Base-by-base conservation (phyloP, 1,140 invertebrate genomes). In the Lepidurus arcticus region DNA sequence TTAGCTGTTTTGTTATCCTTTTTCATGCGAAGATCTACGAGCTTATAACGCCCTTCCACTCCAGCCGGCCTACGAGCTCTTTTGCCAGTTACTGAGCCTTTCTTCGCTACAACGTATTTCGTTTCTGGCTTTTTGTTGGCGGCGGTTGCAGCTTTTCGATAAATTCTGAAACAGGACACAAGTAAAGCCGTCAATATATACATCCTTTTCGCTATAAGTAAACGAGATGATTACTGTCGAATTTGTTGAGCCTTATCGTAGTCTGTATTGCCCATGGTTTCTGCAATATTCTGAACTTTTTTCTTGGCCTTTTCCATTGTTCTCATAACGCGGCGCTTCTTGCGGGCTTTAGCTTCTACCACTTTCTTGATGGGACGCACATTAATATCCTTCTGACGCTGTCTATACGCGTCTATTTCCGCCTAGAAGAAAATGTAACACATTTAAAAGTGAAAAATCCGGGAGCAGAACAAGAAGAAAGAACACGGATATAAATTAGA, bases 291-390 rank as follows among this genome's bases (percentile, higher is more conserved):
- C 85, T 99, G 97, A 1, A 96, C 92, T 84, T 95, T 96, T 86
- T 99, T 99, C 85, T 97, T 95, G 0, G 96, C 96, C 82, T 93
- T 95, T 81, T 98, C 95, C 84, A 99, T 85, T 84, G 92, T 92
- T 80, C 90, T 92, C 75, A 93, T 84, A 73, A 93, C 91, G 80
- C 94, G 91, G 83, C 91, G 92, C 90, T 98, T 98, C 88, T 99
- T 99, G 74, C 98, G 90, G 0, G 95, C 94, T 85, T 98, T 99
- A 0, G 98, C 98, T 88, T 99, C 96, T 81, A 97, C 91, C 0
- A 99, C 94, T 88, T 99, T 99, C 85, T 99, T 99, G 74, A 99
- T 97, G 16, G 98, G 95, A 76, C 95, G 87, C 0, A 92, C 92
- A 86, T 99, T 96, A 7, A 99, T 90, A 80, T 97, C 96, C 86